Conservation (phyloP, 2,797 vertebrate genomes). For the Sylvia borin region DNA sequence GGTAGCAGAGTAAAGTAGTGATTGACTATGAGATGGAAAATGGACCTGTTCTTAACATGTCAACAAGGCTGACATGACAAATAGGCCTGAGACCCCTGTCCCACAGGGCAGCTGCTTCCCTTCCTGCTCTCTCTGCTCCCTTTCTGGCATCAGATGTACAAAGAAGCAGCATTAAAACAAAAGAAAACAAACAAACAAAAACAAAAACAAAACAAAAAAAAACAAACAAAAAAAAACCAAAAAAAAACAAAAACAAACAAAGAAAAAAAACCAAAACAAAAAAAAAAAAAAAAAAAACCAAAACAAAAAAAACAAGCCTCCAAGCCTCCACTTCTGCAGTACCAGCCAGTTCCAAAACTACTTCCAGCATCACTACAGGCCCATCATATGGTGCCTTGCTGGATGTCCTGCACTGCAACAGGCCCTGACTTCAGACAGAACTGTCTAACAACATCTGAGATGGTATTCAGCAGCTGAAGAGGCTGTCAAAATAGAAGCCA, state of each 20-base stretch:
- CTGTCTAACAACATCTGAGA: neutral
- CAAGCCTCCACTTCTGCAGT: neutral
- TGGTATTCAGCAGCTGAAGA: neutral
- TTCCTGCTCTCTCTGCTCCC: neutral
- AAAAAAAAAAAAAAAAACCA: too few relatives aligned
- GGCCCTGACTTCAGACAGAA: neutral
- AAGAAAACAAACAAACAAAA: too few relatives aligned
- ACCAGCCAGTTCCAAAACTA: neutral
- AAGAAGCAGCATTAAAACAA: neutral
- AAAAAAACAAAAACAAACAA: too few relatives aligned
- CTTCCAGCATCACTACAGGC: neutral
- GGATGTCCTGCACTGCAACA: neutral
- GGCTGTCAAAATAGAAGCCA: conserved; percentile 10
- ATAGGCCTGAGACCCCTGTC: neutral
- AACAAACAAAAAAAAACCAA: too few relatives aligned
- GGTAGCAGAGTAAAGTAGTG: neutral
- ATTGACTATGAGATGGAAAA: neutral
- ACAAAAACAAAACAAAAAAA: too few relatives aligned
- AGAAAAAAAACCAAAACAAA: too few relatives aligned
- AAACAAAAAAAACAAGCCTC: too few relatives aligned
- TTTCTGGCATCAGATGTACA: neutral
- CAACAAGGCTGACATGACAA: neutral
- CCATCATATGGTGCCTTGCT: neutral
- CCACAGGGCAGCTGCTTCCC: neutral
- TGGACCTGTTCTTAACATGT: neutral